Evolutionary conservation across 2,113 vertebrate species (phyloP), one percentile per base, ranked within the genome.

Genomic region (Microcebus tavaratra): DNA sequence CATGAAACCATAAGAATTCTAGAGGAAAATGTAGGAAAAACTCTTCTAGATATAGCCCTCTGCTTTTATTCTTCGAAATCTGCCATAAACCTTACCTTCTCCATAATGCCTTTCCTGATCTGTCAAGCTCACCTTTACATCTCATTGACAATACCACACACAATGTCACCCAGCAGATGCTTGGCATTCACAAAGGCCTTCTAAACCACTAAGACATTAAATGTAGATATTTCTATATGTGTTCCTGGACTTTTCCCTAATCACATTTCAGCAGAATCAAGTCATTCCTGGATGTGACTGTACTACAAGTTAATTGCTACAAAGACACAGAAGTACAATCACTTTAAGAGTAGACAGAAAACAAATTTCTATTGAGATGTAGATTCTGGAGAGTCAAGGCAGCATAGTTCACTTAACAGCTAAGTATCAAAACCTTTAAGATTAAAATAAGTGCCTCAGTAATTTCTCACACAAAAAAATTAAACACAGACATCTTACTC

Each of bases 261-360:
- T 45, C 36, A 48, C 42, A 65, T 85, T 92, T 93, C 34, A 3
- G 14, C 50, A 88, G 21, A 89, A 42, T 68, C 5, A 80, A 90
- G 50, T 86, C 48, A 93, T 87, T 65, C 13, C n/a, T 93, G 29
- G 23, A 86, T 93, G 42, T 81, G 57, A 75, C 39, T 57, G 61
- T 27, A 67, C 20, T 42, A 53, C 18, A 78, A 68, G 57, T 55
- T 72, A 72, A 81, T 67, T 42, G 15, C 12, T 34, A 81, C 27
- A 86, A 92, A 88, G n/a, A 65, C 65, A 65, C 36, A 80, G 59
- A 68, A 48, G n/a, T n/a, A 45, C n/a, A 29, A 18, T 65, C 36
- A 79, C 20, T 72, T 95, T n/a, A 89, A 90, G 73, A 92, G 36
- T 18, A 86, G 23, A 79, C 9, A n/a, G 39, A 89, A 96, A 92